These are phyloP conservation scores for Troides oblongomaculatus DNA, from an alignment of 2,888 invertebrate genomes.

Conservation along the genomic window DNA sequence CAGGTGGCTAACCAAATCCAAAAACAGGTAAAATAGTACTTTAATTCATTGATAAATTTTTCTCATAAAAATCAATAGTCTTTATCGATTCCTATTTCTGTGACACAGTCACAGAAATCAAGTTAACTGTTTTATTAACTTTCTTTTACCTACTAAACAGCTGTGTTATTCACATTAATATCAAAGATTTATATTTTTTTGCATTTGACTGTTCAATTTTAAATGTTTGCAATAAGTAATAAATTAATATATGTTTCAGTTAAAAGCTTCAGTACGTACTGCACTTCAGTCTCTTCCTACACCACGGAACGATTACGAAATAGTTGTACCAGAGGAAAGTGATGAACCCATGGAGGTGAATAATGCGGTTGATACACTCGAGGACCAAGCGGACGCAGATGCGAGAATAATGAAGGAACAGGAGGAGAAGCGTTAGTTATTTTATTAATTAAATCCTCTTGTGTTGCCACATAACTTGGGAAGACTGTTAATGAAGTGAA, in stretches of 20 bases:
- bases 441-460: not conserved
- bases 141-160: too few species aligned
- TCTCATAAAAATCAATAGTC: not conserved
- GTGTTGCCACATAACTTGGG: not conserved
- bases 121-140: too few species aligned
- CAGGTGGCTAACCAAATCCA: conserved; percentile 83
- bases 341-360: conserved; percentile 53
- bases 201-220: too few species aligned
- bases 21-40: conserved; percentile 75
- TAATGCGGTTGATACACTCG: conserved; percentile 64
- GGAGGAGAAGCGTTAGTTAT: conserved; percentile 80
- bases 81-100: too few species aligned
- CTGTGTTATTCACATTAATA: too few species aligned
- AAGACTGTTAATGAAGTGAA: too few species aligned
- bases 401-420: conserved; percentile 84
- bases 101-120: too few species aligned
- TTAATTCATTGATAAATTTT: not conserved
- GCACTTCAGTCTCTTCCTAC: conserved; percentile 90
- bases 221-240: too few species aligned
- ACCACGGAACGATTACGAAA: conserved; percentile 98
- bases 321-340: conserved; percentile 94
- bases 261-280: conserved; percentile 86
- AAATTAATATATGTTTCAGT: conserved; percentile 41
- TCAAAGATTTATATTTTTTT: too few species aligned
- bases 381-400: conserved; percentile 94